Evolutionary conservation across 2,888 invertebrate genomes (phyloP).

Genomic region (Onchidella celtica): DNA sequence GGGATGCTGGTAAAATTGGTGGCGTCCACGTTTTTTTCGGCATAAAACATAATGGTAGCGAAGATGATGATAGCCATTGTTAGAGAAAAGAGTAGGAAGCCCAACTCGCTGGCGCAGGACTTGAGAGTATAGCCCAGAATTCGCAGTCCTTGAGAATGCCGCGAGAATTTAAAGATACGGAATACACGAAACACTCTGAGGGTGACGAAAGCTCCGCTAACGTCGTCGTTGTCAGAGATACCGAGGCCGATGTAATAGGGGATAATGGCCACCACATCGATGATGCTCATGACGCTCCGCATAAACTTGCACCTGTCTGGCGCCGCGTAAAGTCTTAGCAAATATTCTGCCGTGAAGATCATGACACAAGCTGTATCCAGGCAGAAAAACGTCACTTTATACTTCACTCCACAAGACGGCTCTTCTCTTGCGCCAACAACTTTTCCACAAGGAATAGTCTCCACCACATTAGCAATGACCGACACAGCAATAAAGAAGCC

Average conservation of each 20-base stretch:
- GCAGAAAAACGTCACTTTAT: constrained; percentile 96
- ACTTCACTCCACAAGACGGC: constrained; percentile 95
- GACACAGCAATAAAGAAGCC: constrained; percentile 99
- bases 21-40: constrained; percentile 98
- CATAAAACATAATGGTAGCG: constrained; percentile 99
- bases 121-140: constrained; percentile 99
- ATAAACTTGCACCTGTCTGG: constrained; percentile 98
- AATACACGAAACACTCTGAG: constrained; percentile 99
- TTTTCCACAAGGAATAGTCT: constrained; percentile 96
- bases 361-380: constrained; percentile 99
- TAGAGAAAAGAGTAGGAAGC: constrained; percentile 98
- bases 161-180: constrained; percentile 99
- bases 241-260: constrained; percentile 99
- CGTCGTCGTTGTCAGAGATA: constrained; percentile 98
- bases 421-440: constrained; percentile 82
- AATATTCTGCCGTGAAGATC: constrained; percentile 99
- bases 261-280: constrained; percentile 99
- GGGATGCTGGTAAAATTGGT: constrained; percentile 99
- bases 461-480: constrained; percentile 99
- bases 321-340: constrained; percentile 95
- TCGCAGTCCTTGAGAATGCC: constrained; percentile 98
- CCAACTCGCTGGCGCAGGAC: constrained; percentile 98
- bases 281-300: constrained; percentile 99
- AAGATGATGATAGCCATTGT: constrained; percentile 99
- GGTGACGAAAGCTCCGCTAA: constrained; percentile 99